These are phyloP conservation scores for Archips xylosteana DNA, from an alignment of 2,888 invertebrate genomes.

Conservation along the genomic window DNA sequence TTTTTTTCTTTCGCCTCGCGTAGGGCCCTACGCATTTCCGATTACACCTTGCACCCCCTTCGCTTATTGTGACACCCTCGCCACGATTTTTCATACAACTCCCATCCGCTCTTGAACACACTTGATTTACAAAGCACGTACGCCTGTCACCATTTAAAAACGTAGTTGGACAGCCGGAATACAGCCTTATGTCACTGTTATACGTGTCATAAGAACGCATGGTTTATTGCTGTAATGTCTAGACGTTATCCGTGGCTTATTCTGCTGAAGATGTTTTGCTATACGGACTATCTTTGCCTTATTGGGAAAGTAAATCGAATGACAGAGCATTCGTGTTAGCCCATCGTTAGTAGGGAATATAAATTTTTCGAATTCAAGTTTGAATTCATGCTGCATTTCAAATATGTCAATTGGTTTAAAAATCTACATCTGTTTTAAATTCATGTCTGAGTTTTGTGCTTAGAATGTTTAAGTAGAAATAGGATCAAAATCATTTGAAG, in stretches of 20 bases:
- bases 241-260: constrained; percentile 59
- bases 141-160: constrained; percentile 51
- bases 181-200: constrained; percentile 58
- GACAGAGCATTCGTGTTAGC: constrained; percentile 66
- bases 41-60: constrained; percentile 76
- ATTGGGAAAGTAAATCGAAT: constrained; percentile 73
- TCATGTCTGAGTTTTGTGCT: constrained; percentile 14
- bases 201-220: constrained; percentile 52
- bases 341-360: constrained; percentile 64
- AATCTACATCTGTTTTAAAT: constrained; percentile 52
- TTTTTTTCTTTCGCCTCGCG: constrained; percentile 25
- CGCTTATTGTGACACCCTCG: constrained; percentile 78
- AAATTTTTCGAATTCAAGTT: constrained; percentile 29
- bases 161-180: constrained; percentile 48
- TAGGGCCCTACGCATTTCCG: constrained; percentile 64
- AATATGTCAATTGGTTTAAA: constrained; percentile 63
- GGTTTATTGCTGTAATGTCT: constrained; percentile 56
- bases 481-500: not conserved
- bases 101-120: constrained; percentile 80
- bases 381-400: constrained; percentile 58
- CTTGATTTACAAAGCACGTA: constrained; percentile 84
- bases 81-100: constrained; percentile 83
- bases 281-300: constrained; percentile 70
- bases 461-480: not conserved
- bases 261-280: constrained; percentile 73